Percentiles rank a stretch among this genome's conserved stretches.
phyloP scores from a whole-genome alignment of 2,797 vertebrate genomes.

The Enteromius paludinosus region DNA sequence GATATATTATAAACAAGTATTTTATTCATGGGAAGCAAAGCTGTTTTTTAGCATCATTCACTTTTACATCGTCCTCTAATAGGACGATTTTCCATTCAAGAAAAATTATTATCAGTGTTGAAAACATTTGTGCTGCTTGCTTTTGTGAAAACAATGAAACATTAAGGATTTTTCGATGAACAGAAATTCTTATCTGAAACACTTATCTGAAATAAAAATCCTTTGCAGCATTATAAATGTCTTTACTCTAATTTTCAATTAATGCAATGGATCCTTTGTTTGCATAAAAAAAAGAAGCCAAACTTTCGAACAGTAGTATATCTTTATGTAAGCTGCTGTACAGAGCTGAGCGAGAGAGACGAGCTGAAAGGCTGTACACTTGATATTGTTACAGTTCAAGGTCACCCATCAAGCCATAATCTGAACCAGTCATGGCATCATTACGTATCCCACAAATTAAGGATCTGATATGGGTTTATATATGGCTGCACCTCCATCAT shows the following conservation, averaged over 20 bases:
- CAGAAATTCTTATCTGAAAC: not conserved
- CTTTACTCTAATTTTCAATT: not conserved
- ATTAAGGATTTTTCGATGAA: not conserved
- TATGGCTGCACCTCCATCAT: constrained; percentile 38
- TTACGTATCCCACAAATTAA: not conserved
- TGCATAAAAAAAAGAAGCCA: not conserved
- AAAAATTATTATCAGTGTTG: not conserved
- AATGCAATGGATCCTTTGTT: not conserved
- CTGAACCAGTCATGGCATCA: not conserved
- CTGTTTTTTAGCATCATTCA: not conserved
- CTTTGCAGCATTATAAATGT: not conserved
- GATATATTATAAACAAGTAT: no score
- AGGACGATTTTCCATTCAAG: not conserved
- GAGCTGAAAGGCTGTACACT: not conserved
- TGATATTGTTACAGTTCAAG: not conserved
- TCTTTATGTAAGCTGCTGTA: not conserved
- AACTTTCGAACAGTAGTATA: no score
- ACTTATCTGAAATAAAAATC: not conserved
- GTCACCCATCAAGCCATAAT: not conserved
- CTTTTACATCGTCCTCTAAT: no score
- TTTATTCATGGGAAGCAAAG: not conserved
- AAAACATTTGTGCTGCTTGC: not conserved
- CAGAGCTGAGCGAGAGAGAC: not conserved
- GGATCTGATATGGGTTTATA: constrained; percentile 17
- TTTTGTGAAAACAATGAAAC: not conserved